Evolutionary conservation across 2,113 vertebrate species (phyloP).

Genomic region (Ictalurus furcatus): DNA sequence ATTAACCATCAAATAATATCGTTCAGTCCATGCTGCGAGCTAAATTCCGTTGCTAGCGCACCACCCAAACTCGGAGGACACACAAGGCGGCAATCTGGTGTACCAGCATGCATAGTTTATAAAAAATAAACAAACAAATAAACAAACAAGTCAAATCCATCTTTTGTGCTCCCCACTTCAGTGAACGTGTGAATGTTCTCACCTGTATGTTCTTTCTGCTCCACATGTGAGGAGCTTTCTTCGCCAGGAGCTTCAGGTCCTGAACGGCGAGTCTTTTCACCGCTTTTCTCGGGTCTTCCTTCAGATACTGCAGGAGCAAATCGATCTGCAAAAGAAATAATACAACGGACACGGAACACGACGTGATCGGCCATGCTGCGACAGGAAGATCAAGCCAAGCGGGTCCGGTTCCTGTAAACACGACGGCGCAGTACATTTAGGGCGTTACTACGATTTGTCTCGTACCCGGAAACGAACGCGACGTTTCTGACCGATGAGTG

Average conservation of each 20-base stretch:
- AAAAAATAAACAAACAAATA: neutral
- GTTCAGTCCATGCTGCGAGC: neutral
- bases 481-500: neutral
- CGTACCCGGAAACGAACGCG: neutral
- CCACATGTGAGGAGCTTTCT: slow-evolving; percentile 96
- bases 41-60: neutral
- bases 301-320: slow-evolving; percentile 91
- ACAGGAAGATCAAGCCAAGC: neutral
- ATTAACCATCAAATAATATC: neutral
- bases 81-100: neutral
- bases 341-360: neutral
- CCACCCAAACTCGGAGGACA: neutral
- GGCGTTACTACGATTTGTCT: neutral
- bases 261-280: slow-evolving; percentile 92
- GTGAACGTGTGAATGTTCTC: neutral
- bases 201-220: slow-evolving; percentile 94
- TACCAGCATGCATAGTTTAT: neutral
- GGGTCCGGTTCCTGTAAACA: neutral
- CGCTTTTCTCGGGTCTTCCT: slow-evolving; percentile 90
- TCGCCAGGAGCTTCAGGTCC: slow-evolving; percentile 90
- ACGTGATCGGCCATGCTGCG: neutral
- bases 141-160: neutral
- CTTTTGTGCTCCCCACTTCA: neutral
- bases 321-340: slow-evolving; percentile 76
- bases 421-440: neutral